Evolutionary conservation across 2,888 invertebrate genomes (phyloP).

Genomic region (Nipponacmea schrenckii): DNA sequence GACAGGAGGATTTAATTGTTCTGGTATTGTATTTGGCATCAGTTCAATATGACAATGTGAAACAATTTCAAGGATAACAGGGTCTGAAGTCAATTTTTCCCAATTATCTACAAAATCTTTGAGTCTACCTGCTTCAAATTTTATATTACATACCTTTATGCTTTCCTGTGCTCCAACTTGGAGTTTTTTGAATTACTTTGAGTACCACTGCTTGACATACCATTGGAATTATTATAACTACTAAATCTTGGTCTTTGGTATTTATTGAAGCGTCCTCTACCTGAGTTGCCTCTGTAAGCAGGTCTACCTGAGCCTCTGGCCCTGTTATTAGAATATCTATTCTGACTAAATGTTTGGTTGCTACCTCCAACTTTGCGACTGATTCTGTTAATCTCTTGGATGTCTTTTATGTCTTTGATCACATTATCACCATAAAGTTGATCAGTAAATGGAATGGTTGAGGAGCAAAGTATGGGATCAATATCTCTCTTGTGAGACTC

Average conservation of each 20-base stretch:
- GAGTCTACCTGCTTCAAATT: background rate
- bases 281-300: background rate
- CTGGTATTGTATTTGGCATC: too few species aligned
- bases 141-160: background rate
- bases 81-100: background rate
- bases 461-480: background rate
- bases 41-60: background rate
- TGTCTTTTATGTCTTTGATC: too few species aligned
- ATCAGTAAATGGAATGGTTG: background rate
- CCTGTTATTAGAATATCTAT: background rate
- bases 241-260: background rate
- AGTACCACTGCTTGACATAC: background rate
- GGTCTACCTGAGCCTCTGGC: background rate
- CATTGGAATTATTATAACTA: background rate
- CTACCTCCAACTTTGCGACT: background rate
- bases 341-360: background rate
- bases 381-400: background rate
- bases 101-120: background rate
- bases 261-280: background rate
- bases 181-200: background rate
- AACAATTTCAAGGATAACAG: background rate
- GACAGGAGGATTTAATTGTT: too few species aligned
- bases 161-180: background rate
- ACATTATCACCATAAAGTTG: background rate
- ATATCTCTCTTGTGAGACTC: background rate